Conservation (phyloP, 2,888 invertebrate species). For the Muschampia staudingeri region DNA sequence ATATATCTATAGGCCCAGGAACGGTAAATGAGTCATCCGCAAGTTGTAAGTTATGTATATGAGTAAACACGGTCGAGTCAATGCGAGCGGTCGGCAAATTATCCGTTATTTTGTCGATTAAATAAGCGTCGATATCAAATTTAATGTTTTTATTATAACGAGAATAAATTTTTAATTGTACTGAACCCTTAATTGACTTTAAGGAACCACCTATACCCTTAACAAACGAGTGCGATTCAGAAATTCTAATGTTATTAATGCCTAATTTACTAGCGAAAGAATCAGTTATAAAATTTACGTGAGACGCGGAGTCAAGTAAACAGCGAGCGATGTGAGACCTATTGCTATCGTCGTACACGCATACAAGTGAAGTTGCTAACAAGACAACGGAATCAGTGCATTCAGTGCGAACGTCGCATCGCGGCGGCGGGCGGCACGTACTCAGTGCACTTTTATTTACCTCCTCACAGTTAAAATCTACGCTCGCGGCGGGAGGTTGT, state of each 20-base stretch:
- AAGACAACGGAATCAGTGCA: not conserved
- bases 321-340: constrained; percentile 6
- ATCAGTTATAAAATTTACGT: constrained; percentile 43
- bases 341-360: constrained; percentile 5
- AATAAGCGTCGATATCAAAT: constrained; percentile 19
- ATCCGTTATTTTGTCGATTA: constrained; percentile 48
- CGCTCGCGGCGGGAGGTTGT: too few relatives aligned
- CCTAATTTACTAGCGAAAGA: constrained; percentile 14
- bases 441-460: too few relatives aligned
- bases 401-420: too few relatives aligned
- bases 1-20: constrained; percentile 52
- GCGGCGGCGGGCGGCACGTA: too few relatives aligned
- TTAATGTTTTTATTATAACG: constrained; percentile 40
- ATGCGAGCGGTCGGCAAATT: constrained; percentile 42
- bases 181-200: constrained; percentile 36
- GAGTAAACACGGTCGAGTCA: constrained; percentile 24
- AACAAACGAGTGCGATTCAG: constrained; percentile 15
- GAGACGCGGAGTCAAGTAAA: constrained; percentile 42
- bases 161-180: constrained; percentile 34
- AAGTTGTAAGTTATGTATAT: constrained; percentile 43
- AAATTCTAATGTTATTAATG: not conserved
- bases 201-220: constrained; percentile 42
- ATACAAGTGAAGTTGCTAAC: constrained; percentile 30
- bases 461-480: too few relatives aligned
- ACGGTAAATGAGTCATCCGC: constrained; percentile 51